Evolutionary conservation across 1,140 invertebrate species (phyloP).

Genomic region (Papilio aristodemus): DNA sequence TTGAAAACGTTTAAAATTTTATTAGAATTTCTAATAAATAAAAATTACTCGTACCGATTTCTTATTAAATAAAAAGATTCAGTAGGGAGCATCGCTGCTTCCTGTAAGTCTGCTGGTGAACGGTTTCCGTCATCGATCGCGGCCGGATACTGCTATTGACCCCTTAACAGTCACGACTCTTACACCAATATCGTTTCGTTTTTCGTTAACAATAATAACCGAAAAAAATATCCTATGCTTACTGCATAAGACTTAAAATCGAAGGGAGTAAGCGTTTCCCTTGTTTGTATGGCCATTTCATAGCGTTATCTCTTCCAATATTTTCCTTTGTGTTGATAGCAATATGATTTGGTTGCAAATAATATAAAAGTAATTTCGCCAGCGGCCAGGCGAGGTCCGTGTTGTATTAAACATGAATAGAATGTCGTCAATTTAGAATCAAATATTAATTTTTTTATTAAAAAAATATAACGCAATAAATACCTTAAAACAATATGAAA

Average conservation of each 20-base stretch:
- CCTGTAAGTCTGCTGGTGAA: constrained; percentile 45
- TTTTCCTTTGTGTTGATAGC: constrained; percentile 32
- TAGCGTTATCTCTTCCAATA: constrained; percentile 33
- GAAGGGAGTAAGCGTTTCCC: constrained; percentile 25
- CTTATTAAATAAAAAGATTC: constrained; percentile 45
- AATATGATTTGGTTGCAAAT: constrained; percentile 33
- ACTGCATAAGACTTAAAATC: constrained; percentile 37
- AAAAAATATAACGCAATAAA: constrained; percentile 18
- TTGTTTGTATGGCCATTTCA: constrained; percentile 34
- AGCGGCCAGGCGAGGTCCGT: not conserved
- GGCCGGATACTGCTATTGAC: constrained; percentile 60
- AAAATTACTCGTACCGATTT: constrained; percentile 31
- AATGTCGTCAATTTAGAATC: constrained; percentile 3
- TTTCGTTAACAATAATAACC: constrained; percentile 32
- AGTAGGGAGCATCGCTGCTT: constrained; percentile 45
- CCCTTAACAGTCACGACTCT: constrained; percentile 53
- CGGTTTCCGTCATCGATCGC: constrained; percentile 57
- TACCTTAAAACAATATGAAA: not conserved
- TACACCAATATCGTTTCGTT: constrained; percentile 46
- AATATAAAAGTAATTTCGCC: constrained; percentile 32
- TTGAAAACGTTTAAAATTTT: constrained; percentile 1
- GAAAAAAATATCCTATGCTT: constrained; percentile 34
- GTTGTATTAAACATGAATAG: constrained; percentile 15
- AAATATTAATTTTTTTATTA: constrained; percentile 3
- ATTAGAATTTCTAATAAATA: constrained; percentile 7